Percentiles rank a stretch among this genome's conserved stretches.
phyloP scores from a whole-genome alignment of 2,113 vertebrate species.

The Noctilio leporinus region DNA sequence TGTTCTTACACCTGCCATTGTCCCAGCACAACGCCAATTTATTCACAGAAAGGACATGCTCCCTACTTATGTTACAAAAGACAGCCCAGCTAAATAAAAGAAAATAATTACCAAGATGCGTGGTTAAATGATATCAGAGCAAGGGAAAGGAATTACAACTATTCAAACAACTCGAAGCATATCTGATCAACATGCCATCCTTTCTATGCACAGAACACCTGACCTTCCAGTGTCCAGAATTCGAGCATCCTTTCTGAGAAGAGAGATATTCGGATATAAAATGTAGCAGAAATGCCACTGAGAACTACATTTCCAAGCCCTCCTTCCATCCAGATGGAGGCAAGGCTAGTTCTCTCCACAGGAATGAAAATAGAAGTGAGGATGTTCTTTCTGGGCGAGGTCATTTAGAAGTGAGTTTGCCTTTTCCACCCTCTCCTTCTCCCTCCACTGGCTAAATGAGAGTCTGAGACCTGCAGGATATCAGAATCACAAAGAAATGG shows the following conservation, averaged over 20 bases:
- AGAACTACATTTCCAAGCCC: background rate
- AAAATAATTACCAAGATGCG: background rate
- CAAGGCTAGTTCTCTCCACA: background rate
- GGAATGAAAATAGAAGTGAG: background rate
- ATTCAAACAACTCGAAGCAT: background rate
- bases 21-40: background rate
- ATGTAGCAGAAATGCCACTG: background rate
- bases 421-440: background rate
- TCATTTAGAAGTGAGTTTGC: background rate
- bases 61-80: background rate
- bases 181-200: background rate
- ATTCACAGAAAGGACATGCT: background rate
- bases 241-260: background rate
- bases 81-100: background rate
- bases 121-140: background rate
- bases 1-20: background rate
- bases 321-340: background rate
- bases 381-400: background rate
- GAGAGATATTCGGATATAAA: background rate
- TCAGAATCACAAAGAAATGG: background rate
- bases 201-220: background rate
- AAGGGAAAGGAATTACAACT: background rate
- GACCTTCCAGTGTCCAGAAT: background rate
- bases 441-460: background rate
- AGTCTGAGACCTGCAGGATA: background rate